Conservation (phyloP, 2,888 invertebrate species). For the Cheilosia vulpina region DNA sequence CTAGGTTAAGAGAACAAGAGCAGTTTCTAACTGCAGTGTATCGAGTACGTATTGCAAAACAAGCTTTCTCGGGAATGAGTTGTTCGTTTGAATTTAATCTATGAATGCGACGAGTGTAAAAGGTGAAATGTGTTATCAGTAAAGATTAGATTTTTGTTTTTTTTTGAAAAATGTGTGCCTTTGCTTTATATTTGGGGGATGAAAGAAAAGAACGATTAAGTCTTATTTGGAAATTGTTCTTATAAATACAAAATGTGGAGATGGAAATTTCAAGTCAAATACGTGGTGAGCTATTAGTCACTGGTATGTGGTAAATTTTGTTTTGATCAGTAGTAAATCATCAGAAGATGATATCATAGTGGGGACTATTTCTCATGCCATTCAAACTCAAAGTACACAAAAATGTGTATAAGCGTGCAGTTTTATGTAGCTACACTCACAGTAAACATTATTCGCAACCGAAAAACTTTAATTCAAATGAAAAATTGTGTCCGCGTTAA, state of each 20-base stretch:
- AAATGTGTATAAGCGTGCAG: no score
- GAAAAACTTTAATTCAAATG: no score
- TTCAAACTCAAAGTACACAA: no score
- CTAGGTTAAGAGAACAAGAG: constrained; percentile 53
- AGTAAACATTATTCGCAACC: no score
- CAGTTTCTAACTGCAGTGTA: constrained; percentile 27
- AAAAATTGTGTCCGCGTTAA: no score
- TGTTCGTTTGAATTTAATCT: constrained; percentile 49
- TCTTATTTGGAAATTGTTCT: background rate
- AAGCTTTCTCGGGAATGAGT: constrained; percentile 9
- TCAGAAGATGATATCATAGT: no score
- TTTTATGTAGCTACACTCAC: no score
- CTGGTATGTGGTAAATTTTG: background rate
- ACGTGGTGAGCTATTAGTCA: background rate
- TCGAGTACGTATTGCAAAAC: background rate
- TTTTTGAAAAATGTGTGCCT: background rate
- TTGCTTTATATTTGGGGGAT: background rate
- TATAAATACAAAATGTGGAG: background rate
- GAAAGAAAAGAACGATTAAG: background rate
- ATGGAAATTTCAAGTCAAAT: no score
- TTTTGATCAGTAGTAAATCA: no score
- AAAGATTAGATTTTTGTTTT: constrained; percentile 48
- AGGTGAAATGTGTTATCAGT: constrained; percentile 65
- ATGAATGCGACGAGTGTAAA: constrained; percentile 45
- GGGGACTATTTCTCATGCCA: no score